Evolutionary conservation across 2,797 vertebrate genomes (phyloP), one percentile per base, ranked within the genome.

Genomic region (Phylloscopus collybita): DNA sequence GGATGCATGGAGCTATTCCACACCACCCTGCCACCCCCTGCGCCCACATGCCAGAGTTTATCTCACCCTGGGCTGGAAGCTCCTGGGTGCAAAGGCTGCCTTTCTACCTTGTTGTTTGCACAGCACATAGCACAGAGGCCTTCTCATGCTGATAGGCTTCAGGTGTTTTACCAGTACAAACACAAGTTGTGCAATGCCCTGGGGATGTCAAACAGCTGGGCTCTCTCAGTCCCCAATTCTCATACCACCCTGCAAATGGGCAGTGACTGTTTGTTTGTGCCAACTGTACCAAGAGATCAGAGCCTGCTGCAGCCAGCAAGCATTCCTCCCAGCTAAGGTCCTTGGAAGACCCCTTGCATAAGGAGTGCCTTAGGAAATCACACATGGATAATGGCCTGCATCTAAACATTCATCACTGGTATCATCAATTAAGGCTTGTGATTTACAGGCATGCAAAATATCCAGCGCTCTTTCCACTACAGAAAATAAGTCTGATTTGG

Each of bases 341-440:
- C 91, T 47, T 69, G 91, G 89, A 95, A 96, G 96, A 81, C 76
- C 90, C 95, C 93, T 71, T 64, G 56, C 72, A n/a, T 12, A 53
- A 88, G 88, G 76, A 88, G 45, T 30, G 42, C 80, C 88, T 50
- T 29, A 42, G 69, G 45, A 92, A 92, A 82, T 80, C 72, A 64
- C 60, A 56, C n/a, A 34, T 23, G 0, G 1, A 42, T 67, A 67
- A 67, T 2, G 30, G 50, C 23, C n/a, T 17, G 38, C 36, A 62
- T 34, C 42, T 11, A 75, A 90, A 72, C n/a, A 51, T 67, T 42
- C 44, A 75, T 44, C 50, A 34, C 60, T 13, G 22, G 25, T 47
- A 88, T 49, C 53, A 64, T 16, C 85, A 65, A 17, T 25, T 36
- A 51, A 42, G 40, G 5, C 13, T 66, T 32, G 21, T 23, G 53